Percentiles rank a stretch among this genome's conserved stretches.
These are phyloP conservation scores for Drosophila meridiana DNA, from an alignment of 2,888 invertebrate species.

Conservation along the genomic window DNA sequence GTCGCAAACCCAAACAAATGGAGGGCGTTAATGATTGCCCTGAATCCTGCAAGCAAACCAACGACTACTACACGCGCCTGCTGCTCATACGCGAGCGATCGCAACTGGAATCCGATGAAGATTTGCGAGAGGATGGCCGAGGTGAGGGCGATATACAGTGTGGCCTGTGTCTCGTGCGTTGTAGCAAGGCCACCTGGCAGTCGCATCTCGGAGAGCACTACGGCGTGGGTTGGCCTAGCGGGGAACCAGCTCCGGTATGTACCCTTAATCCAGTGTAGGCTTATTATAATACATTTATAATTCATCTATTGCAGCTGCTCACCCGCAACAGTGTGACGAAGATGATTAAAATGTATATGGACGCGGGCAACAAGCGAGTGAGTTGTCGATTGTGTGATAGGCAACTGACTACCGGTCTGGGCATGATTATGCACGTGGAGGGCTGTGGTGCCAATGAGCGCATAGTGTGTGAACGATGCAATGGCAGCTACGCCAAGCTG, in stretches of 20 bases:
- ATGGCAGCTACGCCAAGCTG: constrained; percentile 54
- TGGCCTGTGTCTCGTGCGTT: constrained; percentile 79
- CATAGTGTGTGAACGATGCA: constrained; percentile 74
- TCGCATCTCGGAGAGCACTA: constrained; percentile 81
- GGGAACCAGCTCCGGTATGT: constrained; percentile 68
- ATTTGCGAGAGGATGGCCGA: constrained; percentile 51
- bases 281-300: background rate
- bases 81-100: constrained; percentile 77
- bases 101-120: constrained; percentile 72
- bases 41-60: constrained; percentile 5
- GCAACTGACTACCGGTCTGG: constrained; percentile 71
- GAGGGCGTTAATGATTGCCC: background rate
- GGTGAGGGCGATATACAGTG: constrained; percentile 72
- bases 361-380: constrained; percentile 50
- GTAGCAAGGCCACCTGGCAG: constrained; percentile 58
- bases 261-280: background rate
- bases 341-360: constrained; percentile 65
- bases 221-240: constrained; percentile 82
- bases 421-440: constrained; percentile 80
- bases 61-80: constrained; percentile 71
- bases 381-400: constrained; percentile 80
- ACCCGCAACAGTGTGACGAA: constrained; percentile 60
- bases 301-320: constrained; percentile 44
- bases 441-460: constrained; percentile 70
- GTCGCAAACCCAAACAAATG: constrained; percentile 19